phyloP scores from a whole-genome alignment of 2,113 vertebrate species.

The human (Homo sapiens) region GRCh38 chr2:19812501-19813000 shows the following conservation, averaged over 20 bases:
- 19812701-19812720: no score
- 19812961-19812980: background rate
- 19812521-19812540: constrained; percentile 84
- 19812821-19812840: background rate
- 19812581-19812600: constrained; percentile 78
- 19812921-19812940: background rate
- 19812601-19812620: constrained; percentile 74
- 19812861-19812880: background rate
- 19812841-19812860: background rate
- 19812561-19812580: constrained; percentile 82
- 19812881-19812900: background rate
- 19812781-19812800: background rate
- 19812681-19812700: background rate
- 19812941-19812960: background rate
- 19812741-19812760: rapidly evolving
- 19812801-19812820: background rate
- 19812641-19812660: constrained; percentile 21
- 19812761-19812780: background rate
- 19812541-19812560: constrained; percentile 83
- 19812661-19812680: background rate
- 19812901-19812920: background rate
- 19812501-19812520: constrained; percentile 83
- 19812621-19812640: constrained; percentile 43
- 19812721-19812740: rapidly evolving
- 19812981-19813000: background rate